phyloP scores from a whole-genome alignment of 2,888 invertebrate species.

The Drosophila anomalata region DNA sequence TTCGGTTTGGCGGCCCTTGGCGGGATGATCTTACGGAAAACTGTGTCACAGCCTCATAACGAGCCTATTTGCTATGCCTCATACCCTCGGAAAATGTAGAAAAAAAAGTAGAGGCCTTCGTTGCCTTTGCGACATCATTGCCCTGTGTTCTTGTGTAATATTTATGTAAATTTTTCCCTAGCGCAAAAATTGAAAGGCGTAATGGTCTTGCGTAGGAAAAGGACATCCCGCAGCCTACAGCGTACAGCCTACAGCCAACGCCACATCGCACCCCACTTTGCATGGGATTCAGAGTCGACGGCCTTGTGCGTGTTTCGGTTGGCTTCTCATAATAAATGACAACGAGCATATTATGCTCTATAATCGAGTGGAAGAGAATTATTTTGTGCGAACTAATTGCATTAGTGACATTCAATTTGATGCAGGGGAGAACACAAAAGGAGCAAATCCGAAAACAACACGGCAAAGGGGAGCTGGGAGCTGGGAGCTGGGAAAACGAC shows the following conservation, averaged over 20 bases:
- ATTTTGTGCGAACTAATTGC: conserved; percentile 79
- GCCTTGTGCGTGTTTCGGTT: conserved; percentile 55
- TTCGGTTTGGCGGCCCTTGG: conserved; percentile 13
- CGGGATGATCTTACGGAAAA: conserved; percentile 53
- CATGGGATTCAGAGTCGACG: conserved; percentile 49
- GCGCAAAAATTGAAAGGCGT: conserved; percentile 72
- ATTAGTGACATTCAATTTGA: conserved; percentile 81
- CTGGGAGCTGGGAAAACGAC: conserved; percentile 39
- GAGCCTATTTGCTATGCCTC: conserved; percentile 74
- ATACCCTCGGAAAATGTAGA: conserved; percentile 26
- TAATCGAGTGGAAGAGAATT: conserved; percentile 79
- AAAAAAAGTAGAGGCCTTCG: conserved; percentile 21
- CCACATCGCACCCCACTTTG: conserved; percentile 43
- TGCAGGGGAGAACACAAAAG: conserved; percentile 22
- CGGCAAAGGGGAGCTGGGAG: conserved; percentile 14
- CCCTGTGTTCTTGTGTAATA: conserved; percentile 61
- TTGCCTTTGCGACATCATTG: conserved; percentile 19
- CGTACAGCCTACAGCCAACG: not conserved
- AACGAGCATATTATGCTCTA: conserved; percentile 74
- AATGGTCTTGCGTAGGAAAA: conserved; percentile 59
- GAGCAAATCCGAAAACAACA: not conserved
- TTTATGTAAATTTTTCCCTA: conserved; percentile 66
- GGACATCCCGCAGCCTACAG: not conserved
- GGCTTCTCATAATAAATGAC: conserved; percentile 58
- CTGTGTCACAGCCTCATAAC: conserved; percentile 55